Evolutionary conservation across 2,113 vertebrate species (phyloP), one percentile per base, ranked within the genome.

Genomic region (Chitala chitala): DNA sequence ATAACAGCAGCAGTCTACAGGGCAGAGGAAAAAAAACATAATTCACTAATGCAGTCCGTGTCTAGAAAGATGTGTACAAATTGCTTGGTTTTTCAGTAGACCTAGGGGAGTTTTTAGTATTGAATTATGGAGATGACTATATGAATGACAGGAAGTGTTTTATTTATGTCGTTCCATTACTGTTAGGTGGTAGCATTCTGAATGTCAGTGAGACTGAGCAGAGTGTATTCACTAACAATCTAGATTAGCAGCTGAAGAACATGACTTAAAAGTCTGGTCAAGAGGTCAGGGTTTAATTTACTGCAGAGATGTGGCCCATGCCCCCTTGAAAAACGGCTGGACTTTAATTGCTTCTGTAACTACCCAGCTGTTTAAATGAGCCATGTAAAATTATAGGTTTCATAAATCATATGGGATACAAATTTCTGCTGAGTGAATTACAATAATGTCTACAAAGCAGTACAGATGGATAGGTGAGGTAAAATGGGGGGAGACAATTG

Each of bases 51-150:
- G 26, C 20, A 36, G 46, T 36, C 29, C 7, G 26, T 53, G 54
- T 56, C 54, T 56, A 22, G 44, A 69, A 69, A 26, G 48, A 50
- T 69, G 48, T 53, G 26, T 69, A 69, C 46, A 53, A 50, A 51
- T 9, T 69, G 44, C 64, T 66, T 20, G 44, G 20, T 44, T 66
- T 66, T 46, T n/a, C 20, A 48, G 26, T 20, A 10, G 46, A 29
- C 44, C 20, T 9, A 33, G 46, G 17, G 15, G 24, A 8, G 13
- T 33, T 17, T 51, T 69, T 33, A 50, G 33, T 36, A 31, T 36
- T 29, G 68, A 69, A 69, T 66, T 46, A 51, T 50, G 31, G 7
- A 70, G 29, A 48, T 63, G 33, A 36, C 15, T 63, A 38, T 63
- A 29, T 63, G 59, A 63, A 63, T 63, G 40, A 42, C 22, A 38